Percentiles rank a stretch among this genome's conserved stretches.
Conservation (phyloP, 2,888 invertebrate genomes). For the Polylopha cassiicola region DNA sequence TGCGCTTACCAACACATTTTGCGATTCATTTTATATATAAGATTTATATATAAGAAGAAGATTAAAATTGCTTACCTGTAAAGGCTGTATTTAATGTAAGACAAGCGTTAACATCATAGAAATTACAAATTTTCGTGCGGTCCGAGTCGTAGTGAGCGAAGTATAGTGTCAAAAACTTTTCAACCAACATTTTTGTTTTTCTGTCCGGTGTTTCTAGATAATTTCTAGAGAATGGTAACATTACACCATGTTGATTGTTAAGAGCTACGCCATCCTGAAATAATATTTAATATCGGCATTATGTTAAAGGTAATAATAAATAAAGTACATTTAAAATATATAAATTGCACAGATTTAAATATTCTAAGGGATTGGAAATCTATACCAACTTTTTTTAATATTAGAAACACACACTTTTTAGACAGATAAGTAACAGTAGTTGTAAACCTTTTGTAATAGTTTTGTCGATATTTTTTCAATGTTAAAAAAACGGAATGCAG, state of each 20-base stretch:
- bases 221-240: slow-evolving; percentile 51
- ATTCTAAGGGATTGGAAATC: too few relatives aligned
- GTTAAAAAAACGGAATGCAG: neutral
- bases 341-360: neutral
- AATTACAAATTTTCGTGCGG: slow-evolving; percentile 35
- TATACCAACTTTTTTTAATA: too few relatives aligned
- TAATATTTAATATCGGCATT: too few relatives aligned
- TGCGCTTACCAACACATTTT: too few relatives aligned
- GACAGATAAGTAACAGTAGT: too few relatives aligned
- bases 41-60: too few relatives aligned
- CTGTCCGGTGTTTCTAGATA: slow-evolving; percentile 40
- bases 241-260: slow-evolving; percentile 46
- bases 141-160: slow-evolving; percentile 51
- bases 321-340: neutral
- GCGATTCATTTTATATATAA: too few relatives aligned
- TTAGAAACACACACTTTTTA: too few relatives aligned
- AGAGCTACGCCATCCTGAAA: slow-evolving; percentile 62
- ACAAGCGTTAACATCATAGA: slow-evolving; percentile 39
- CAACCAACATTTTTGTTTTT: slow-evolving; percentile 49
- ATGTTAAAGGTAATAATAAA: too few relatives aligned
- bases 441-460: too few relatives aligned
- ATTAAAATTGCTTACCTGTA: slow-evolving; percentile 23
- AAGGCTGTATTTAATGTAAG: slow-evolving; percentile 33
- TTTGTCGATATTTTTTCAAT: too few relatives aligned
- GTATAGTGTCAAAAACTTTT: slow-evolving; percentile 56